Evolutionary conservation across 2,888 invertebrate species (phyloP).

Genomic region (Ceramica pisi): DNA sequence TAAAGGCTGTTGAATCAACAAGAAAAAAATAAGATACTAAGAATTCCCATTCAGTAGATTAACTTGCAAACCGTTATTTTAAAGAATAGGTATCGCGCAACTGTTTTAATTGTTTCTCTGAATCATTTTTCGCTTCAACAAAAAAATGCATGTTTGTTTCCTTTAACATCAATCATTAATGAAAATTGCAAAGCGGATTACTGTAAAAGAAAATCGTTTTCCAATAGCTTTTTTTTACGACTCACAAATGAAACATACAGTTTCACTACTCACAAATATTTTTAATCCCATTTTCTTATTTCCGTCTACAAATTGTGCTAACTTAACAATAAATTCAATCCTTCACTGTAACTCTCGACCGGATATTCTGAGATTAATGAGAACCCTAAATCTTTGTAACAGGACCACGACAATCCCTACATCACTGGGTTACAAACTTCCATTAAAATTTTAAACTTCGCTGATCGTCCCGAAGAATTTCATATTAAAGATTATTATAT

Average conservation of each 20-base stretch:
- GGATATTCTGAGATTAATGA: constrained; percentile 76
- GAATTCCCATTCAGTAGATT: not conserved
- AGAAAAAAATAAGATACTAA: not conserved
- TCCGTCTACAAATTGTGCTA: constrained; percentile 43
- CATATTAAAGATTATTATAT: constrained; percentile 13
- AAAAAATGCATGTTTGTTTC: not conserved
- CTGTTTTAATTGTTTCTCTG: not conserved
- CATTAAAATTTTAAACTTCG: constrained; percentile 71
- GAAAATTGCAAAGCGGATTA: not conserved
- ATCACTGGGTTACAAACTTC: constrained; percentile 70
- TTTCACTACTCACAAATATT: constrained; percentile 9
- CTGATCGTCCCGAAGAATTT: constrained; percentile 50
- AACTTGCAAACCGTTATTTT: not conserved
- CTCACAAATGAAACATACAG: not conserved
- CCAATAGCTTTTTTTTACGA: not conserved
- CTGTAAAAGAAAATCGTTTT: not conserved
- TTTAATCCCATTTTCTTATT: constrained; percentile 30
- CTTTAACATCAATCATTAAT: not conserved
- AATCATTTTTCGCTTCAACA: not conserved
- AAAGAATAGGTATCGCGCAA: not conserved
- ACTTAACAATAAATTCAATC: constrained; percentile 64
- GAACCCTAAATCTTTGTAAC: constrained; percentile 75
- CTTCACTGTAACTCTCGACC: constrained; percentile 62
- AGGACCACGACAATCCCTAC: constrained; percentile 73
- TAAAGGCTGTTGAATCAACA: constrained; percentile 8